phyloP scores from a whole-genome alignment of 2,797 vertebrate genomes.

The Melanotaenia trifasciata region DNA sequence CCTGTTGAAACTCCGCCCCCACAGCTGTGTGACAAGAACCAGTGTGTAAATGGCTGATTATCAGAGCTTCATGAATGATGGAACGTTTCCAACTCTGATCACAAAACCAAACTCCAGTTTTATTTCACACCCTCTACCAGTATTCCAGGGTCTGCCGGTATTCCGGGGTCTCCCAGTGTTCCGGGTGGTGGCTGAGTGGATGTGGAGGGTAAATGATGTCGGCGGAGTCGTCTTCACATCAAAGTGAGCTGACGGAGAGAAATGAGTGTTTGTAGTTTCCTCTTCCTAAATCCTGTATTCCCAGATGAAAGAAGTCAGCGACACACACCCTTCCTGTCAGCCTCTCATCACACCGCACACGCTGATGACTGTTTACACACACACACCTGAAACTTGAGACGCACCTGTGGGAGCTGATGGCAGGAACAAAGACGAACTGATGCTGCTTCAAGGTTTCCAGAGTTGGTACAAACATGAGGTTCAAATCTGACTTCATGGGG shows the following conservation, averaged over 20 bases:
- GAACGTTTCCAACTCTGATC: not conserved
- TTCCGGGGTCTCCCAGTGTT: no score
- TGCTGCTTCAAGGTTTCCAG: not conserved
- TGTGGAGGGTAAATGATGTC: not conserved
- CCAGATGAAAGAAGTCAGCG: slow-evolving; percentile 67
- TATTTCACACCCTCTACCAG: not conserved
- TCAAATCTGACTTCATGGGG: no score
- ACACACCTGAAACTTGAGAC: slow-evolving; percentile 57
- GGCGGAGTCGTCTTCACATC: slow-evolving; percentile 34
- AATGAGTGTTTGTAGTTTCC: slow-evolving; percentile 78
- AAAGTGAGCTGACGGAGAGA: slow-evolving; percentile 47
- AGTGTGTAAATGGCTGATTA: not conserved
- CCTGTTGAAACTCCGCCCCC: slow-evolving; percentile 53
- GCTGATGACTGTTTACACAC: slow-evolving; percentile 73
- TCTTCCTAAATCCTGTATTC: slow-evolving; percentile 66
- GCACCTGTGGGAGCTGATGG: slow-evolving; percentile 8
- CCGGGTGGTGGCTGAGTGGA: not conserved
- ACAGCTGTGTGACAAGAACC: slow-evolving; percentile 46
- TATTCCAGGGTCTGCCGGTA: not conserved
- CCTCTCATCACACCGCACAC: slow-evolving; percentile 54
- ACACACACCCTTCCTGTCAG: slow-evolving; percentile 73
- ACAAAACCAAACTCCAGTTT: not conserved
- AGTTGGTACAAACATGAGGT: no score
- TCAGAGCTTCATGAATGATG: not conserved
- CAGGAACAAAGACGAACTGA: not conserved